A percentile compares a stretch with the other conserved stretches of the same genome.
Evolutionary conservation across 2,113 vertebrate genomes (phyloP).

Genomic region (Mesocricetus auratus): DNA sequence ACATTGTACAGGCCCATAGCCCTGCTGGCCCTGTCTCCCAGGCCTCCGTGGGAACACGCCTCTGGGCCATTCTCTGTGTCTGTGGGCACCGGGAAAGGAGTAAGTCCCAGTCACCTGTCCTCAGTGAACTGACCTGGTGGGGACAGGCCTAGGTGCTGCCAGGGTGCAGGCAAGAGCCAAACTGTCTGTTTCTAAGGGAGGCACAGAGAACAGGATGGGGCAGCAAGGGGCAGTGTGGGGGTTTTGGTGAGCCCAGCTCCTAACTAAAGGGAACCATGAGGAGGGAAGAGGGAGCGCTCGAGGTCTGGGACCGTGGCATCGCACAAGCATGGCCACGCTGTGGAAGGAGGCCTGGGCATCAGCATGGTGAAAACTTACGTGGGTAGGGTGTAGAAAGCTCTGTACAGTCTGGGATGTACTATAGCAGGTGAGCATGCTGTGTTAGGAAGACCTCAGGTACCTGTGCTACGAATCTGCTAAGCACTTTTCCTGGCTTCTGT

Average conservation of each 20-base stretch:
- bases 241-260: not conserved
- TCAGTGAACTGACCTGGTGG: not conserved
- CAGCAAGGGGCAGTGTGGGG: accelerated
- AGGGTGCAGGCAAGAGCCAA: not conserved
- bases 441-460: too few species aligned
- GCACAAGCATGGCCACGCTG: accelerated
- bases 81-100: not conserved
- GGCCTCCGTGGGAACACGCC: constrained; percentile 63
- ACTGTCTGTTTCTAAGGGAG: not conserved
- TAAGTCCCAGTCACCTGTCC: accelerated
- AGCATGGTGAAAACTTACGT: accelerated
- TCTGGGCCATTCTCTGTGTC: constrained; percentile 3
- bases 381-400: too few species aligned
- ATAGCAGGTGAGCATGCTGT: not conserved
- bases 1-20: not conserved
- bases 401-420: accelerated
- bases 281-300: not conserved
- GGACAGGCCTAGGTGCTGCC: not conserved
- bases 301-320: accelerated
- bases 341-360: not conserved
- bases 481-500: not conserved
- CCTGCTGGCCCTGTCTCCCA: not conserved
- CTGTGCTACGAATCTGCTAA: not conserved
- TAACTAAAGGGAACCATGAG: not conserved
- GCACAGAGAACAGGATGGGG: not conserved